Percentiles rank a stretch among this genome's conserved stretches.
Evolutionary conservation across 2,888 invertebrate species (phyloP).

Genomic region (Trissolcus brochymenae): DNA sequence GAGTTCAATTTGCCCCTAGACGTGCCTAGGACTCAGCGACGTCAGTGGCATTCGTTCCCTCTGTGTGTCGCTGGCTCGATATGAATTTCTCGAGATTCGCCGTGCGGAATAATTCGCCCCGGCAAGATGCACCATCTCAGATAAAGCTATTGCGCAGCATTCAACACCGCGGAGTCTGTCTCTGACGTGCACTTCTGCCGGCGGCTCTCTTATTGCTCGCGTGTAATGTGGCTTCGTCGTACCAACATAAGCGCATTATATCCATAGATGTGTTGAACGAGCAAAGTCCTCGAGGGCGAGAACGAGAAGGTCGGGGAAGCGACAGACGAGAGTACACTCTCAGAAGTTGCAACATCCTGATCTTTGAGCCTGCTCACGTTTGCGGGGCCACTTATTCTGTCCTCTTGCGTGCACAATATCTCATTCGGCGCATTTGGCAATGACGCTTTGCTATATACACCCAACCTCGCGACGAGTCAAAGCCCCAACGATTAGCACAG

Average conservation of each 20-base stretch:
- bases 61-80: slow-evolving; percentile 18
- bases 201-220: slow-evolving; percentile 38
- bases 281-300: slow-evolving; percentile 24
- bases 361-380: slow-evolving; percentile 67
- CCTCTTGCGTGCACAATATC: slow-evolving; percentile 56
- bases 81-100: slow-evolving; percentile 41
- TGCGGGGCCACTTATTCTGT: slow-evolving; percentile 72
- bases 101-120: slow-evolving; percentile 38
- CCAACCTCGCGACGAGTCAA: slow-evolving; percentile 58
- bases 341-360: slow-evolving; percentile 69
- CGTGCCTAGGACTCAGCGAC: slow-evolving; percentile 16
- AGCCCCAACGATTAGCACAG: too few species aligned
- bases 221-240: slow-evolving; percentile 47
- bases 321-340: slow-evolving; percentile 60
- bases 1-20: slow-evolving; percentile 3
- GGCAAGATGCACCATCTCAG: slow-evolving; percentile 15
- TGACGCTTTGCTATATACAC: slow-evolving; percentile 54
- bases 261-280: slow-evolving; percentile 25
- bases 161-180: slow-evolving; percentile 22
- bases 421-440: slow-evolving; percentile 26
- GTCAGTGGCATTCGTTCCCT: slow-evolving; percentile 20
- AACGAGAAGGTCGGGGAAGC: slow-evolving; percentile 5
- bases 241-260: slow-evolving; percentile 50
- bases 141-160: neutral
- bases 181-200: slow-evolving; percentile 36